Evolutionary conservation across 2,797 vertebrate genomes (phyloP).

Genomic region (Vultur gryphus): DNA sequence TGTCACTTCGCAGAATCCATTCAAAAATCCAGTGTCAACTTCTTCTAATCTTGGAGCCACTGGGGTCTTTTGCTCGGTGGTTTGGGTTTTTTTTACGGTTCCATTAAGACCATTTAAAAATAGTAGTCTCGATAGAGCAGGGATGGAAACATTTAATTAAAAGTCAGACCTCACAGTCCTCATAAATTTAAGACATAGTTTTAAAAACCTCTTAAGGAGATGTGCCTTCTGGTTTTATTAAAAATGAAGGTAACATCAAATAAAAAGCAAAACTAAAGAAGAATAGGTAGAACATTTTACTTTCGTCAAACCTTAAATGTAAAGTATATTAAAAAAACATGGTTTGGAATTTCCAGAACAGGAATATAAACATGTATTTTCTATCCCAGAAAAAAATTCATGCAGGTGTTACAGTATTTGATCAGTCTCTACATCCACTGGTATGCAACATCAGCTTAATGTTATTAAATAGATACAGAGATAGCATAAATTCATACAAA

Average conservation of each 20-base stretch:
- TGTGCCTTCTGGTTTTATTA: not conserved
- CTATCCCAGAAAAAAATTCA: slow-evolving; percentile 43
- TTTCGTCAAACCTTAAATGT: slow-evolving; percentile 56
- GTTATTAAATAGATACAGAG: slow-evolving; percentile 39
- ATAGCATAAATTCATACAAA: slow-evolving; percentile 65
- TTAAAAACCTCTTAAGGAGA: not conserved
- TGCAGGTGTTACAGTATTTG: slow-evolving; percentile 18
- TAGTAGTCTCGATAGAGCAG: not conserved
- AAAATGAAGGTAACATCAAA: slow-evolving; percentile 32
- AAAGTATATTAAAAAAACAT: slow-evolving; percentile 58
- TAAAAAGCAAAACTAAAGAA: slow-evolving; percentile 54
- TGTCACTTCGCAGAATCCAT: not conserved
- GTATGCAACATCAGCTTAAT: slow-evolving; percentile 18
- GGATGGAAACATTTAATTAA: not conserved
- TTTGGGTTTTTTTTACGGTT: not conserved
- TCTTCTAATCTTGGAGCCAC: not conserved
- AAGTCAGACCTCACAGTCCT: not conserved
- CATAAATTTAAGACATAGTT: not conserved
- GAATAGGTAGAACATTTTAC: slow-evolving; percentile 59
- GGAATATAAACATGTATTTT: slow-evolving; percentile 52
- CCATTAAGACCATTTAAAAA: slow-evolving; percentile 8
- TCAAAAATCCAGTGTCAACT: not conserved
- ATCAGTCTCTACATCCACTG: slow-evolving; percentile 37
- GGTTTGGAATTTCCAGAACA: slow-evolving; percentile 49
- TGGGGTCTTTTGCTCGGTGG: not conserved